A percentile compares a stretch with the other conserved stretches of the same genome.
phyloP scores from a whole-genome alignment of 2,113 vertebrate genomes.

The Cyanoliseus patagonus region DNA sequence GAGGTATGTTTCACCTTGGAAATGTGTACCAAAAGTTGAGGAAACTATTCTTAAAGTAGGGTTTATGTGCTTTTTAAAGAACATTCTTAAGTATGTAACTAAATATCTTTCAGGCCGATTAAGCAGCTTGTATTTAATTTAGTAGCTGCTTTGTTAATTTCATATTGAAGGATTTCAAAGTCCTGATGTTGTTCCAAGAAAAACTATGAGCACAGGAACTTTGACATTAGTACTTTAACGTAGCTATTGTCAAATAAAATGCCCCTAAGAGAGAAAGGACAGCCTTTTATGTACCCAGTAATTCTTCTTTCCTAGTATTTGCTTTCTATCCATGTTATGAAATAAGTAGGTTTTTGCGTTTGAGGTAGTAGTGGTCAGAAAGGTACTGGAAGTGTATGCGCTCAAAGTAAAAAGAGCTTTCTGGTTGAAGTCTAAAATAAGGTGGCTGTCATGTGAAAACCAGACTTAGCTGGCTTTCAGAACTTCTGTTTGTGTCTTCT shows the following conservation, averaged over 20 bases:
- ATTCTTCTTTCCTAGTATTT: background rate
- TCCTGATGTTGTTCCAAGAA: background rate
- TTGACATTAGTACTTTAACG: background rate
- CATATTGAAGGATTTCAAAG: background rate
- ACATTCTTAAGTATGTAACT: background rate
- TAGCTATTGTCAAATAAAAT: background rate
- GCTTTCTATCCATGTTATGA: background rate
- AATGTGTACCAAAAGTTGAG: background rate
- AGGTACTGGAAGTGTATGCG: background rate
- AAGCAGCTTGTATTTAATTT: background rate
- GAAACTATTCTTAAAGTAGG: background rate
- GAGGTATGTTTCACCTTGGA: background rate
- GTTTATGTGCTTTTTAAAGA: background rate
- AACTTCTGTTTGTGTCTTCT: background rate
- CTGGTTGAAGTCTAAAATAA: background rate
- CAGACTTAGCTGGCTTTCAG: background rate
- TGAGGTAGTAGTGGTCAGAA: background rate
- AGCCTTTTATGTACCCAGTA: background rate
- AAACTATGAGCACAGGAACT: background rate
- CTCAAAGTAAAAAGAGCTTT: background rate
- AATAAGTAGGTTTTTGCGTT: background rate
- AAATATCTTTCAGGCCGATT: background rate
- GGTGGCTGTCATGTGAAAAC: background rate
- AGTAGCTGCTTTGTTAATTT: background rate
- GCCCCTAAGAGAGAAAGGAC: background rate